These are phyloP conservation scores for Argyresthia goedartella DNA, from an alignment of 2,888 invertebrate species.

Conservation along the genomic window DNA sequence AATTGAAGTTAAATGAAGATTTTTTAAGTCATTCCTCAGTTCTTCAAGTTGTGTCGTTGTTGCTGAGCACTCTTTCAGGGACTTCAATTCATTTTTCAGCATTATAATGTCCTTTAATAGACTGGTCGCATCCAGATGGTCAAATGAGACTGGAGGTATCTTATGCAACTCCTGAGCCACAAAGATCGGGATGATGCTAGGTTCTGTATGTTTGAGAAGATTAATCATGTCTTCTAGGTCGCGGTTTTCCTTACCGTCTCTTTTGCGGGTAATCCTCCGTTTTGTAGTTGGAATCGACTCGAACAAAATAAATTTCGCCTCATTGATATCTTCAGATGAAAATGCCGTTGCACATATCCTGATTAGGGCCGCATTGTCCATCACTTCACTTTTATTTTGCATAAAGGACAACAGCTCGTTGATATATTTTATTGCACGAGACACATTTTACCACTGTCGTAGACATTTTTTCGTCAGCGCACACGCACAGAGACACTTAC, in stretches of 20 bases:
- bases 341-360: slow-evolving; percentile 11
- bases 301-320: slow-evolving; percentile 12
- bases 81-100: no score
- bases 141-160: not conserved
- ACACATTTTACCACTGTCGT: no score
- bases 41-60: not conserved
- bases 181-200: slow-evolving; percentile 11
- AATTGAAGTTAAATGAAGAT: not conserved
- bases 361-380: slow-evolving; percentile 9
- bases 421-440: not conserved
- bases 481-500: no score
- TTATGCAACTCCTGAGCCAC: slow-evolving; percentile 7
- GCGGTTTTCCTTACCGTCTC: slow-evolving; percentile 12
- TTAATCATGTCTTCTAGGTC: slow-evolving; percentile 10
- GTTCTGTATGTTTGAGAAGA: slow-evolving; percentile 11
- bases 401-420: slow-evolving; percentile 4
- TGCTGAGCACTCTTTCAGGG: not conserved
- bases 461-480: no score
- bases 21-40: not conserved
- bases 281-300: slow-evolving; percentile 11
- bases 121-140: no score
- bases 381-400: slow-evolving; percentile 11
- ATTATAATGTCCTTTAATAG: no score
- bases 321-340: slow-evolving; percentile 9
- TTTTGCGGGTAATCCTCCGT: slow-evolving; percentile 10